Percentiles rank a stretch among this genome's conserved stretches.
Conservation (phyloP, 2,888 invertebrate genomes). For the Ephialtes manifestator region DNA sequence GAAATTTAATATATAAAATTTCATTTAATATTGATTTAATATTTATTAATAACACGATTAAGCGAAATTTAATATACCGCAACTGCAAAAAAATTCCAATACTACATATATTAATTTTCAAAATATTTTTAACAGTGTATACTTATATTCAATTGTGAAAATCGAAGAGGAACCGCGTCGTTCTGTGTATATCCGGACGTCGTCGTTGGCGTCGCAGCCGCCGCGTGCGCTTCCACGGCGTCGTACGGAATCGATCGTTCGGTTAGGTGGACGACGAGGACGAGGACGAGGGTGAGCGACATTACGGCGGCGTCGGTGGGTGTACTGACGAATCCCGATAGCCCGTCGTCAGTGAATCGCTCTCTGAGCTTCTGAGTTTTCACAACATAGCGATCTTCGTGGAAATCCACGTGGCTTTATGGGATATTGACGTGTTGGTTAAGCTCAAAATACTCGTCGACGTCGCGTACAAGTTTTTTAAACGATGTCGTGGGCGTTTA, state of each 20-base stretch:
- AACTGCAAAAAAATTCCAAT: no score
- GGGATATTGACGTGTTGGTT: not conserved
- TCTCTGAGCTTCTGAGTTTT: not conserved
- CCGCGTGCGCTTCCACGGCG: conserved; percentile 53
- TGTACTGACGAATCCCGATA: conserved; percentile 7
- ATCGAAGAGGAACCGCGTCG: not conserved
- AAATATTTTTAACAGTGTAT: not conserved
- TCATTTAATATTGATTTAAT: no score
- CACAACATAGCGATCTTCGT: not conserved
- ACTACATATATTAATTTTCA: no score
- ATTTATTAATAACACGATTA: no score
- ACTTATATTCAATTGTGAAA: conserved; percentile 5
- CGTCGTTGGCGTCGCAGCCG: conserved; percentile 36
- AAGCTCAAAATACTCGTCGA: not conserved
- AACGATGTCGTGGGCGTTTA: not conserved
- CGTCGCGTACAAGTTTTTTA: not conserved
- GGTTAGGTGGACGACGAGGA: conserved; percentile 60
- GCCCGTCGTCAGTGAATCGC: not conserved
- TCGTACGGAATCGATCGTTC: conserved; percentile 63
- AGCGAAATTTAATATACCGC: no score
- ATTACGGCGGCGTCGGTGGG: conserved; percentile 71
- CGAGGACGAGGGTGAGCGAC: conserved; percentile 71
- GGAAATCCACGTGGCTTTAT: conserved; percentile 10
- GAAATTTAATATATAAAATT: no score
- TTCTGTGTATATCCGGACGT: not conserved